These are phyloP conservation scores for Pristionchus entomophagus DNA, from an alignment of 2,888 invertebrate species.

Conservation along the genomic window DNA sequence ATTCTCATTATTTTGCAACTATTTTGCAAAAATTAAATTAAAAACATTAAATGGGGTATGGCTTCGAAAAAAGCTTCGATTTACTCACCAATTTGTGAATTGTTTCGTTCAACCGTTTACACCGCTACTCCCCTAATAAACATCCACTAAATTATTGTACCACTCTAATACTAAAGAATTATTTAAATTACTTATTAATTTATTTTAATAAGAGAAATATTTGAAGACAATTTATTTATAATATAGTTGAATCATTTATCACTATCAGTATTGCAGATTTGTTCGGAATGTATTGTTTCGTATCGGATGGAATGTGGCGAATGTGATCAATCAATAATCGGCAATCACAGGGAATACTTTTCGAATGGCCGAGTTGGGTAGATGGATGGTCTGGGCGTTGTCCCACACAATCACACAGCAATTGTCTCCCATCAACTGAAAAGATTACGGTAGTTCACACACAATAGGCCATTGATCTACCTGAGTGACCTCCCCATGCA, in stretches of 20 bases:
- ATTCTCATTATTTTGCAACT: no score
- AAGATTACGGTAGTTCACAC: neutral
- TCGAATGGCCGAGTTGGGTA: constrained; percentile 63
- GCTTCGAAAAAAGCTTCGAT: no score
- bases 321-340: constrained; percentile 33
- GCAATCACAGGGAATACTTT: constrained; percentile 41
- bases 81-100: no score
- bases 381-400: constrained; percentile 68
- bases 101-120: no score
- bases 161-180: no score
- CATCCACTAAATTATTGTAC: no score
- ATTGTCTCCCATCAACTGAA: constrained; percentile 66
- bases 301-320: constrained; percentile 3
- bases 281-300: constrained; percentile 22
- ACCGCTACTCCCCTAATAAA: no score
- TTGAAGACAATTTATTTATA: neutral
- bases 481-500: constrained; percentile 69
- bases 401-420: constrained; percentile 70
- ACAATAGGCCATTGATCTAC: constrained; percentile 47
- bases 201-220: no score
- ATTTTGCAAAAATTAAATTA: no score
- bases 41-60: no score
- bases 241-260: neutral
- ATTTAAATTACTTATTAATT: no score
- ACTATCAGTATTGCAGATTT: neutral